Evolutionary conservation across 1,140 invertebrate species (phyloP).

Genomic region (Carposina sasakii): DNA sequence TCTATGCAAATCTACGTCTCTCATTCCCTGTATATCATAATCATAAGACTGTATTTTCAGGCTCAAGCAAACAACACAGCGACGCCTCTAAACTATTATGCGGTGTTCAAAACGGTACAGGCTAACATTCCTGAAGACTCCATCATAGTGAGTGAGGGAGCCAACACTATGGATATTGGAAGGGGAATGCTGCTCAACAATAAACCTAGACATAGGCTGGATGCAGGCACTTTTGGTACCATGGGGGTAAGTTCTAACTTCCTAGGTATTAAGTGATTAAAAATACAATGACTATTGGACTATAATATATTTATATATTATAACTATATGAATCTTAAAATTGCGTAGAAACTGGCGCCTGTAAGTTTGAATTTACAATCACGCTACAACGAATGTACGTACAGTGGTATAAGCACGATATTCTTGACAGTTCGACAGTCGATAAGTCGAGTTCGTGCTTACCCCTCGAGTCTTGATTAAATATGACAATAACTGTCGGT

Average conservation of each 20-base stretch:
- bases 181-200: constrained; percentile 89
- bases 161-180: constrained; percentile 99
- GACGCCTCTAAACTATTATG: constrained; percentile 92
- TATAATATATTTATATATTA: constrained; percentile 7
- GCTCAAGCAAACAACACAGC: constrained; percentile 49
- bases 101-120: constrained; percentile 88
- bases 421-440: no score
- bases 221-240: constrained; percentile 95
- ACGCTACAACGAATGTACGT: no score
- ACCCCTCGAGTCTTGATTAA: no score
- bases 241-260: constrained; percentile 82
- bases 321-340: no score
- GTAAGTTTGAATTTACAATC: no score
- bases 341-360: no score
- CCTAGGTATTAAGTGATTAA: neutral
- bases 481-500: no score
- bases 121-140: constrained; percentile 84
- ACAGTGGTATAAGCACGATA: no score
- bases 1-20: no score
- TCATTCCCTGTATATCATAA: no score
- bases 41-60: constrained; percentile 21
- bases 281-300: neutral
- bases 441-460: no score
- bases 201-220: constrained; percentile 87
- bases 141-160: constrained; percentile 97